These are phyloP conservation scores for Plagiodera versicolora DNA, from an alignment of 2,888 invertebrate species.

Conservation along the genomic window DNA sequence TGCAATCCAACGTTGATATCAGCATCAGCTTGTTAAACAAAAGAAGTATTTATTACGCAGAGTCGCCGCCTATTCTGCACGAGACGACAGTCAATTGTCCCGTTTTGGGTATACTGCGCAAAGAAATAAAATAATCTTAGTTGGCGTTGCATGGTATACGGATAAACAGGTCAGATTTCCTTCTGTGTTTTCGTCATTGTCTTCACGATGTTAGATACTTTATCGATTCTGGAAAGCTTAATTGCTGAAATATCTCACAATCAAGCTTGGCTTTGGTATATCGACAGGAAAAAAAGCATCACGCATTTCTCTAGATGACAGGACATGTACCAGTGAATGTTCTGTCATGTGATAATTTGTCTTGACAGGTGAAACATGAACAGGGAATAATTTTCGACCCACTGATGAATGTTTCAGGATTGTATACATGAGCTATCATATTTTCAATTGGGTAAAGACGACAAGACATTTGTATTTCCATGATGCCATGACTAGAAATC, in stretches of 20 bases:
- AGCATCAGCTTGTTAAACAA: background rate
- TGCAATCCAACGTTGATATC: background rate
- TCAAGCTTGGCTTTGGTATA: no score
- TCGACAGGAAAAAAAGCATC: no score
- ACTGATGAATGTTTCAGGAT: background rate
- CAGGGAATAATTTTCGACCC: slow-evolving; percentile 9
- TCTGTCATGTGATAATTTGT: slow-evolving; percentile 13
- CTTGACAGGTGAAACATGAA: slow-evolving; percentile 7
- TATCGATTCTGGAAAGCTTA: no score
- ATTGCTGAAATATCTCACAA: no score
- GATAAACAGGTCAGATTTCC: background rate
- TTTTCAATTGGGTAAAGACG: background rate
- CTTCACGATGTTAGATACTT: no score
- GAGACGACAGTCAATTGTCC: background rate
- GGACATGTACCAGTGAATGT: slow-evolving; percentile 1
- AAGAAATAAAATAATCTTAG: background rate
- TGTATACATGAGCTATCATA: background rate
- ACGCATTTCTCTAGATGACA: background rate
- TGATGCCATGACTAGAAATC: background rate
- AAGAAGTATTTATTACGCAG: slow-evolving; percentile 1
- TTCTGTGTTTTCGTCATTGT: background rate
- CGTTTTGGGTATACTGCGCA: background rate
- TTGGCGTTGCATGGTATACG: background rate
- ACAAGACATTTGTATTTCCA: background rate
- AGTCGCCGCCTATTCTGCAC: background rate